Evolutionary conservation across 1,140 invertebrate genomes (phyloP), one percentile per base, ranked within the genome.

Genomic region (Vanessa atalanta): DNA sequence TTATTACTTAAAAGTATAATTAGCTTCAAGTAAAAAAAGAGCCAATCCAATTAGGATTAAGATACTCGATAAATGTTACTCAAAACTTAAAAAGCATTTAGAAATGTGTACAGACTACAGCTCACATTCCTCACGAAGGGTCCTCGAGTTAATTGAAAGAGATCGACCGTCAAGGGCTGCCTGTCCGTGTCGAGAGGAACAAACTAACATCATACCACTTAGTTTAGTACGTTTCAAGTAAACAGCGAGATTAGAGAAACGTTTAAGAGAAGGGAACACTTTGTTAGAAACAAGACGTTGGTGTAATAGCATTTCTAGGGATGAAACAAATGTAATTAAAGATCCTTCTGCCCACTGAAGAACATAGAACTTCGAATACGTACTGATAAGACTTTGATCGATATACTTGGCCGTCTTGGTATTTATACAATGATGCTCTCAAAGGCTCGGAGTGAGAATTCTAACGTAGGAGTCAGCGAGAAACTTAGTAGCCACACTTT

Each of bases 121-220:
- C 53, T 55, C 66, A 57, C 66, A 68, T 68, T 57, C 65, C 26
- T 51, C 37, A 68, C 15, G 65, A 67, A 87, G 84, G 66, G 79
- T 76, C 75, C 87, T 86, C 74, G 60, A 83, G 75, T 84, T 89
- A 89, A 89, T 89, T 89, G 87, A 88, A 89, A 89, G 82, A 88
- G 83, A 89, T 88, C 82, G 80, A 73, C 72, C 66, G 72, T 76
- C 72, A 76, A 83, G 81, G 63, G 73, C 60, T 65, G 20, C 75
- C 70, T 78, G 77, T 84, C 64, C 77, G 72, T 78, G 78, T 84
- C 64, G 77, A 86, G 82, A 73, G 81, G 37, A 76, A 80, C 79
- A 83, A 82, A 87, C 85, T 80, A 77, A 50, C 70, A 80, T 76
- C 76, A 77, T 82, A 75, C 78, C 78, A 75, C 80, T 83, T 79